Evolutionary conservation across 35 echinoderm and acorn worm species (phyloP), one percentile per base, ranked within the genome.

Genomic region (Patiria miniata): DNA sequence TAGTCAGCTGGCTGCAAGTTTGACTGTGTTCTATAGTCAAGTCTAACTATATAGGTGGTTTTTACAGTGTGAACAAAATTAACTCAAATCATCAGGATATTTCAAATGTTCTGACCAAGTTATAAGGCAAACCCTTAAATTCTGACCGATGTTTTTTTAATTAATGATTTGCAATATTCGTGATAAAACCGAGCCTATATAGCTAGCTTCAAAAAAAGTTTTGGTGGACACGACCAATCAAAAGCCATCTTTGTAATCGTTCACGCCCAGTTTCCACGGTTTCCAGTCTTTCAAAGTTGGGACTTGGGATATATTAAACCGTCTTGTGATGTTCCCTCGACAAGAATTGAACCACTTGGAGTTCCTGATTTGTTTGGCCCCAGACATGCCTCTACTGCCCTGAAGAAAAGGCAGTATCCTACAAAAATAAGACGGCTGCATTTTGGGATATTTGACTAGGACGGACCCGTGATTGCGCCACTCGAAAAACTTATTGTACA

Each of bases 341-440:
- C 93, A 95, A 0, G 93, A 95, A 23, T 87, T 87, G 86, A 83
- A 95, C 93, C 93, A 95, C 12, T 21, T 40, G 14, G 89, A 95
- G 26, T 89, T 47, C 15, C 36, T 51, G 33, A 91, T 47, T 38
- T 50, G 37, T 14, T 57, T 69, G 37, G 51, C 61, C 37, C 73
- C 78, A 22, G 78, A 26, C 7, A 38, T 58, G 3, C 37, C 54
- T 15, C 69, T 39, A 38, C 78, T 37, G 42, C 42, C 42, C 42
- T 4, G 42, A 28, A 95, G 53, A 52, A 39, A 83, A 16, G 93
- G 83, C 80, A 95, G 68, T 42, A 90, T 68, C 5, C 83, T 51
- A 89, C 93, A 95, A 65, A 95, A 95, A 84, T 95, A 95, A n/a
- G 77, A 69, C 4, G 83, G 68, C 83, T 95, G 14, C 79, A 91